These are phyloP conservation scores for Pocillopora grandis DNA, from an alignment of 92 coral and sea anemone genomes.

Conservation along the genomic window DNA sequence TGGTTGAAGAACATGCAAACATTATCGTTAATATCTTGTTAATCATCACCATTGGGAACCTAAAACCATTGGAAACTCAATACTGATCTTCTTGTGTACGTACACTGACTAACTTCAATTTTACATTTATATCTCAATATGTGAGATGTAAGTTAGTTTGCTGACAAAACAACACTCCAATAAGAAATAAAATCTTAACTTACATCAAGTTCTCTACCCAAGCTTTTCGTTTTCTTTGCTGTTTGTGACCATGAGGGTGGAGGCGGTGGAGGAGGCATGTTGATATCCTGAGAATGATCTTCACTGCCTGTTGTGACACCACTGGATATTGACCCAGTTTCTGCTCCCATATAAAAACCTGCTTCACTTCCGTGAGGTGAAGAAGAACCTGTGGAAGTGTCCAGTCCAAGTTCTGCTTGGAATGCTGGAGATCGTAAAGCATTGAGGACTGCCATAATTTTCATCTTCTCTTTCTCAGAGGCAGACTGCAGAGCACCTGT, in stretches of 20 bases:
- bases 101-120: too few relatives aligned
- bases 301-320: conserved; percentile 75
- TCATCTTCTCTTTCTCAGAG: conserved; percentile 81
- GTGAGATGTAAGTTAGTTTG: background rate
- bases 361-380: conserved; percentile 84
- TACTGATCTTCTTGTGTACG: too few relatives aligned
- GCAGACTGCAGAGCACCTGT: conserved; percentile 82
- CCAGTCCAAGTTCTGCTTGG: conserved; percentile 58
- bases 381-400: conserved; percentile 67
- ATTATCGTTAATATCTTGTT: too few relatives aligned
- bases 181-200: background rate
- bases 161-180: background rate
- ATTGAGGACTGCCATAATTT: conserved; percentile 80
- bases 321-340: conserved; percentile 73
- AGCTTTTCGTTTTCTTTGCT: background rate
- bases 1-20: too few relatives aligned
- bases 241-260: conserved; percentile 38
- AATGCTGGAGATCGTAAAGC: conserved; percentile 78
- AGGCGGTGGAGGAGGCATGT: conserved; percentile 54
- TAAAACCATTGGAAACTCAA: too few relatives aligned
- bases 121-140: too few relatives aligned
- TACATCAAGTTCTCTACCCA: conserved; percentile 16
- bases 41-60: too few relatives aligned
- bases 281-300: conserved; percentile 53
- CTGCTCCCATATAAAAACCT: conserved; percentile 76